phyloP scores from a whole-genome alignment of 1,140 invertebrate genomes.

The Globodera rostochiensis region DNA sequence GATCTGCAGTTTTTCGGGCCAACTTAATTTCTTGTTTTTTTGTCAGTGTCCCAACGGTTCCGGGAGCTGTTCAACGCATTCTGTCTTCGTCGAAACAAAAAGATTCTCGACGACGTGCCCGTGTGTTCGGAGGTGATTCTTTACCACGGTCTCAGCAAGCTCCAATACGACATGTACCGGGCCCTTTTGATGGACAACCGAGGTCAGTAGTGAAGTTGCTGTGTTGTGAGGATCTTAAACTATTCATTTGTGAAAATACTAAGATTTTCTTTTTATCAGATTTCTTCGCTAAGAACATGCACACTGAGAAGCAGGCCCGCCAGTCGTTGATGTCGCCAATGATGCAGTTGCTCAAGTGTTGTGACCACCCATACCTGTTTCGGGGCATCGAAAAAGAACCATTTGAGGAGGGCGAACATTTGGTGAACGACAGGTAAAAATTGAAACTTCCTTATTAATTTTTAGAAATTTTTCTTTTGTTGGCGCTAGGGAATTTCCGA shows the following conservation, averaged over 20 bases:
- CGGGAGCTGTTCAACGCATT: conserved; percentile 64
- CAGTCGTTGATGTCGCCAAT: conserved; percentile 93
- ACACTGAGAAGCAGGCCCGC: conserved; percentile 29
- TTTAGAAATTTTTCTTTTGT: too few relatives aligned
- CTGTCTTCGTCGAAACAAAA: conserved; percentile 65
- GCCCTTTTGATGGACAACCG: conserved; percentile 66
- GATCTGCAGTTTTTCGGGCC: too few relatives aligned
- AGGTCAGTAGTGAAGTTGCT: conserved; percentile 52
- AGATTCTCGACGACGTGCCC: conserved; percentile 65
- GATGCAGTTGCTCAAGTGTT: conserved; percentile 92
- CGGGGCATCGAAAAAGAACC: conserved; percentile 61
- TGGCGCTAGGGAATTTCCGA: too few relatives aligned
- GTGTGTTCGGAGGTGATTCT: conserved; percentile 66
- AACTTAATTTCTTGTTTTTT: too few relatives aligned
- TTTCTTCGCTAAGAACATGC: conserved; percentile 59
- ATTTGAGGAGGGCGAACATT: conserved; percentile 67
- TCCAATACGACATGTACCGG: conserved; percentile 67
- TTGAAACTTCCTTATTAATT: conserved; percentile 26
- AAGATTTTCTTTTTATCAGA: conserved; percentile 1
- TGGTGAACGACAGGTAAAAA: conserved; percentile 52
- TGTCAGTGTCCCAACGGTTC: conserved; percentile 58
- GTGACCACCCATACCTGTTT: conserved; percentile 99
- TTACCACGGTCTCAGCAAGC: conserved; percentile 64
- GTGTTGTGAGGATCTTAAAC: too few relatives aligned
- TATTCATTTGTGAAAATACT: not conserved